A percentile compares a stretch with the other conserved stretches of the same genome.
Evolutionary conservation across 2,113 vertebrate species (phyloP).

Genomic region (Phalacrocorax aristotelis): DNA sequence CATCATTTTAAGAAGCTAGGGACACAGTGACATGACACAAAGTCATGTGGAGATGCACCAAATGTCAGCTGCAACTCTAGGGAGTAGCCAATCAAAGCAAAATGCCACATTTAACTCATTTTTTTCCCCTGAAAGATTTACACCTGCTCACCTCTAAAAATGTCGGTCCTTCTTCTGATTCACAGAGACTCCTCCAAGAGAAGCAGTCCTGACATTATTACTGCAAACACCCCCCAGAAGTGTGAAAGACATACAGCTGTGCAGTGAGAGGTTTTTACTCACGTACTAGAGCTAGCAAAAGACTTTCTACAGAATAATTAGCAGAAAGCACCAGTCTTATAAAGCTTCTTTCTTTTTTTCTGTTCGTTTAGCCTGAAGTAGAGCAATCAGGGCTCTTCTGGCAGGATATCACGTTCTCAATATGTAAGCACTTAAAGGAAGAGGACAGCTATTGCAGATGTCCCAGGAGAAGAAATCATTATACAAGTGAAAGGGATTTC

Average conservation of each 20-base stretch:
- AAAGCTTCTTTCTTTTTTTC: neutral
- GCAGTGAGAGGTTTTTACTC: neutral
- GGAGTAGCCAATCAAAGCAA: neutral
- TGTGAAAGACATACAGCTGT: neutral
- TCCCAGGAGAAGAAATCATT: constrained; percentile 27
- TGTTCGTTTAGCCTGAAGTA: constrained; percentile 23
- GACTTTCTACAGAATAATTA: constrained; percentile 1
- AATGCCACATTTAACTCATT: neutral
- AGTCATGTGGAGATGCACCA: neutral
- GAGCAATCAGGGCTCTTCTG: constrained; percentile 23
- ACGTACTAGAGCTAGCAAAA: neutral
- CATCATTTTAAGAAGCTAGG: neutral
- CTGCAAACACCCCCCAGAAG: neutral
- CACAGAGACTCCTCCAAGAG: neutral
- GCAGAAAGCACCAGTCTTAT: neutral
- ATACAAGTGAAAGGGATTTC: constrained; percentile 3
- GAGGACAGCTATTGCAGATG: constrained; percentile 3
- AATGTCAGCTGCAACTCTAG: neutral
- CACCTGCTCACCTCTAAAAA: neutral
- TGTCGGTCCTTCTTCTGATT: neutral
- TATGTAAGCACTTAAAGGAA: constrained; percentile 27
- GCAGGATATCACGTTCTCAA: constrained; percentile 10
- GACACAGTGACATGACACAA: neutral
- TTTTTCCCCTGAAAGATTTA: neutral
- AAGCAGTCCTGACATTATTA: neutral